Evolutionary conservation across 2,888 invertebrate species (phyloP).

Genomic region (Odontomyia ornata): DNA sequence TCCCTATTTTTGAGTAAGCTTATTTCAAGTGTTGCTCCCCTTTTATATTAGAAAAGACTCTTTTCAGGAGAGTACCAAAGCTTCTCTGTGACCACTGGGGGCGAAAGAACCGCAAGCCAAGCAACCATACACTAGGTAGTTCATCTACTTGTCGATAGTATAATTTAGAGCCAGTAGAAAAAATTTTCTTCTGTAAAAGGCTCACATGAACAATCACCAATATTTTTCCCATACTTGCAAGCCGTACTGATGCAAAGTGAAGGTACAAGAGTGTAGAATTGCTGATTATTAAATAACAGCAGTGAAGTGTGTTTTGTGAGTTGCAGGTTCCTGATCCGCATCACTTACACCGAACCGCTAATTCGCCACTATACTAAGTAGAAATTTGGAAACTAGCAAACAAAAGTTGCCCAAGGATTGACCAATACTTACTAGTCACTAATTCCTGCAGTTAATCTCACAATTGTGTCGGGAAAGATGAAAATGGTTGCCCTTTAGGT

Average conservation of each 20-base stretch:
- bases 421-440: neutral
- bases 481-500: conserved; percentile 7
- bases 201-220: conserved; percentile 34
- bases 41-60: conserved; percentile 22
- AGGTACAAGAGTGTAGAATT: conserved; percentile 16
- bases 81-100: too few relatives aligned
- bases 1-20: conserved; percentile 13
- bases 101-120: too few relatives aligned
- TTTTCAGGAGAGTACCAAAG: conserved; percentile 32
- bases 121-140: conserved; percentile 10
- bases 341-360: neutral
- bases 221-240: conserved; percentile 10
- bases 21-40: neutral
- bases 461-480: neutral
- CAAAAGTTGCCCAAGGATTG: neutral
- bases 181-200: conserved; percentile 40
- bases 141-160: conserved; percentile 31
- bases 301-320: conserved; percentile 19
- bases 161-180: conserved; percentile 24
- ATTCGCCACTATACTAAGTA: too few relatives aligned
- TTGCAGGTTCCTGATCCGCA: neutral
- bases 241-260: conserved; percentile 6
- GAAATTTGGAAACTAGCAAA: neutral
- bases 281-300: conserved; percentile 27
- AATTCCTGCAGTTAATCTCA: neutral